Conservation (phyloP, 2,113 vertebrate genomes). For the Trachemys scripta region DNA sequence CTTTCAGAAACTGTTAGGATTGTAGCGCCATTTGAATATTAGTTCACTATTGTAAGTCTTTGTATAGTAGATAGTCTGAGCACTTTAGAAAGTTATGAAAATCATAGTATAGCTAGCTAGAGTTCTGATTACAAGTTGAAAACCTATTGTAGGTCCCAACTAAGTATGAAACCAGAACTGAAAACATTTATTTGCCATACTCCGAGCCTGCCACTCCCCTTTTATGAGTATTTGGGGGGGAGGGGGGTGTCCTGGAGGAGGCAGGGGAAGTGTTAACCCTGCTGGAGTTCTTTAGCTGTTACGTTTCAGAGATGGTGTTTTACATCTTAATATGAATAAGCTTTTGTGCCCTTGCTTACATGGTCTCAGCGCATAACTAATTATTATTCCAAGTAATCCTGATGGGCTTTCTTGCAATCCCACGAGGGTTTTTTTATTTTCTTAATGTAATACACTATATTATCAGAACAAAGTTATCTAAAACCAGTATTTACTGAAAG, state of each 20-base stretch:
- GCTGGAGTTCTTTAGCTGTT: background rate
- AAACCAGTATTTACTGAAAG: background rate
- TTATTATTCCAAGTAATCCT: background rate
- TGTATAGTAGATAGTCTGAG: background rate
- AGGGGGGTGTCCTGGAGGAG: too few relatives aligned
- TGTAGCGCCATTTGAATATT: background rate
- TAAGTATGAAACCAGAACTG: background rate
- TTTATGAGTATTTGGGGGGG: background rate
- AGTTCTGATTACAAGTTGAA: background rate
- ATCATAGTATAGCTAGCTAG: background rate
- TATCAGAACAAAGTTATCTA: background rate
- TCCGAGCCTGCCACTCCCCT: background rate
- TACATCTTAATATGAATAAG: background rate
- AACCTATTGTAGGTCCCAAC: background rate
- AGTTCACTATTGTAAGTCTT: background rate
- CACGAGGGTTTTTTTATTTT: background rate
- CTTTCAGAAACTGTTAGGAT: background rate
- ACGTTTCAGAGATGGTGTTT: fast-evolving
- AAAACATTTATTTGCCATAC: background rate
- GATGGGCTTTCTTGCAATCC: background rate
- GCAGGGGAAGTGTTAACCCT: background rate
- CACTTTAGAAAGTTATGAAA: background rate
- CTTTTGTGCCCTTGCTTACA: background rate
- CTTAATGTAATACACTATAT: background rate
- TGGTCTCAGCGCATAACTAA: background rate